Evolutionary conservation across 92 coral and sea anemone genomes (phyloP), one percentile per base, ranked within the genome.

Genomic region (Parazoanthus darwini): DNA sequence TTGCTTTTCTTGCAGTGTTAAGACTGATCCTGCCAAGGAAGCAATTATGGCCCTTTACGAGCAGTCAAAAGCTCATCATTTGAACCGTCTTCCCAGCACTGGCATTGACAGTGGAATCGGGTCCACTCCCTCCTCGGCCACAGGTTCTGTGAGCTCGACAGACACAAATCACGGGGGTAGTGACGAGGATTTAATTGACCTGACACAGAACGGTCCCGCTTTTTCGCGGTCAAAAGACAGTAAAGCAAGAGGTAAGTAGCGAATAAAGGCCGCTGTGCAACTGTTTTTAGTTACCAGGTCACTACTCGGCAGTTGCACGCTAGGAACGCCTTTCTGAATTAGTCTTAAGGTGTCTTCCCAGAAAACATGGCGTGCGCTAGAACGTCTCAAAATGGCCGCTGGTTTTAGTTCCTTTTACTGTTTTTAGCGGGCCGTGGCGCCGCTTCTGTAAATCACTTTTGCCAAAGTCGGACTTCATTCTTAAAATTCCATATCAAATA

Each of bases 91-190:
- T 33, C 86, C 92, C 77, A 89, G 92, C 48, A 92, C 89, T 3
- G 91, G 95, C 68, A 89, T 90, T 70, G 99, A 97, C 89, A 97
- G 99, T 56, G 99, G 99, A 39, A 90, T 97, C 51, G 94, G 99
- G 48, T 97, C 99, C 42, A 91, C 94, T 23, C 94, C 94, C 54
- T 91, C 96, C 35, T 93, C 96, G 6, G 99, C 99, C 67, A 93
- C 98, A 13, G 96, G 97, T n/a, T 97, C 99, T 0, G 99, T 97
- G 54, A 97, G 99, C 79, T 97, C 98, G 16, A 94, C 94, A 13
- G 99, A 97, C 68, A 97, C 99, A 10, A 95, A 91, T 88, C 94
- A 93, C 26, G 99, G 98, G n/a, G 98, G 98, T 15, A 95, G 98
- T 85, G 93, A 95, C 14, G 98, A 97, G 23, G 98, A 97, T 85